These are phyloP conservation scores for Alligator mississippiensis DNA, from an alignment of 2,113 vertebrate species.

Conservation along the genomic window DNA sequence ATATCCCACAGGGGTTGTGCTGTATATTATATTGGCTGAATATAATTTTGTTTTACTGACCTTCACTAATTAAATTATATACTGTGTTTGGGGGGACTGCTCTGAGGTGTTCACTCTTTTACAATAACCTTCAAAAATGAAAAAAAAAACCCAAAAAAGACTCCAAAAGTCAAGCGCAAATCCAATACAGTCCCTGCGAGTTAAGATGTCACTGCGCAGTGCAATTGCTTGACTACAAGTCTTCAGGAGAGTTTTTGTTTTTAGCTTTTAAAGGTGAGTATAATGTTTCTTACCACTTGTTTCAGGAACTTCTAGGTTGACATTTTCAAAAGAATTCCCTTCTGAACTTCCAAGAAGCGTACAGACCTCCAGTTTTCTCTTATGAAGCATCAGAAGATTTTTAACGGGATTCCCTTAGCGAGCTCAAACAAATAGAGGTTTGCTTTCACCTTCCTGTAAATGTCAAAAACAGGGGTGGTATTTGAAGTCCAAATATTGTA, in stretches of 20 bases:
- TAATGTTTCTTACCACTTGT: neutral
- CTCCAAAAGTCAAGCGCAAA: neutral
- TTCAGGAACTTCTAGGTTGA: neutral
- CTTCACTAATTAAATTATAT: neutral
- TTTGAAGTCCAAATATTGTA: neutral
- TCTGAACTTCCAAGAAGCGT: neutral
- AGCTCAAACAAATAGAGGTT: neutral
- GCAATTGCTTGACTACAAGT: neutral
- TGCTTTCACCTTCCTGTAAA: neutral
- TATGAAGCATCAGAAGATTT: neutral
- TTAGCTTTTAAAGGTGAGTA: neutral
- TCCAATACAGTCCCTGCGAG: neutral
- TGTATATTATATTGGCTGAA: neutral
- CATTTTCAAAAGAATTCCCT: neutral
- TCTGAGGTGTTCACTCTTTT: neutral
- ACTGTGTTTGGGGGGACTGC: neutral
- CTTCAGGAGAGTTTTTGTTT: neutral
- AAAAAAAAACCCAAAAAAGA: too few species aligned
- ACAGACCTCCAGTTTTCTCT: neutral
- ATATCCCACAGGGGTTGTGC: neutral
- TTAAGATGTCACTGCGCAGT: neutral
- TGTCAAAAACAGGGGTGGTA: neutral
- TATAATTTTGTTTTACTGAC: neutral
- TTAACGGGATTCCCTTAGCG: neutral
- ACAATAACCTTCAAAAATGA: neutral